Evolutionary conservation across 2,113 vertebrate species (phyloP).

Genomic region (Catharus bicknelli): DNA sequence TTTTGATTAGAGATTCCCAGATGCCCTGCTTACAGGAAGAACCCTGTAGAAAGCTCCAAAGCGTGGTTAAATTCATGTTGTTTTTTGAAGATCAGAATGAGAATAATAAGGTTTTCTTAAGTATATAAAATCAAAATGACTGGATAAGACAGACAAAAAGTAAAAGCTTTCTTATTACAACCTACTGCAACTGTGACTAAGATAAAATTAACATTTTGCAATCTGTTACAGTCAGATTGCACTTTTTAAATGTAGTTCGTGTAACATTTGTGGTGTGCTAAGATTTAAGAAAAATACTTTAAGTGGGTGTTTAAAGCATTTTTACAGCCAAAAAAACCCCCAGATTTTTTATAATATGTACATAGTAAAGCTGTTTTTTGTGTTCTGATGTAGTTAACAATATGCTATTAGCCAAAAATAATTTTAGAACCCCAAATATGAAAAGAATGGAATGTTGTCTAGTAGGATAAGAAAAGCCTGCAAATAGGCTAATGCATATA

Average conservation of each 20-base stretch:
- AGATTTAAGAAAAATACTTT: neutral
- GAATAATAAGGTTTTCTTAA: neutral
- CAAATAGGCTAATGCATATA: neutral
- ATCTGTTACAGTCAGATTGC: conserved; percentile 14
- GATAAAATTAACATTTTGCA: conserved; percentile 12
- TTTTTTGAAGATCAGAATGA: neutral
- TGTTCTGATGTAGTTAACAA: neutral
- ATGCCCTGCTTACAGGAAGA: neutral
- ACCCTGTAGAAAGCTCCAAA: neutral
- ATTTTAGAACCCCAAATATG: neutral
- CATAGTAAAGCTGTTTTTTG: neutral
- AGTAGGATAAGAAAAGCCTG: neutral
- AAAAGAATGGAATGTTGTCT: neutral
- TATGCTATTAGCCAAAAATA: neutral
- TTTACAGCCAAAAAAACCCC: neutral
- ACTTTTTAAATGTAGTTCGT: neutral
- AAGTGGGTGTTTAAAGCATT: neutral
- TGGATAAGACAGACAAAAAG: neutral
- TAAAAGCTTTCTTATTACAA: neutral
- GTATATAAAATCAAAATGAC: neutral
- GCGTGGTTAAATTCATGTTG: neutral
- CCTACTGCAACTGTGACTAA: neutral
- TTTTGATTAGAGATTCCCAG: neutral
- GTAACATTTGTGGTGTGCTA: neutral
- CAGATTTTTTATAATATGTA: neutral